Conservation (phyloP, 2,888 invertebrate genomes). For the Epsilonema sp. region DNA sequence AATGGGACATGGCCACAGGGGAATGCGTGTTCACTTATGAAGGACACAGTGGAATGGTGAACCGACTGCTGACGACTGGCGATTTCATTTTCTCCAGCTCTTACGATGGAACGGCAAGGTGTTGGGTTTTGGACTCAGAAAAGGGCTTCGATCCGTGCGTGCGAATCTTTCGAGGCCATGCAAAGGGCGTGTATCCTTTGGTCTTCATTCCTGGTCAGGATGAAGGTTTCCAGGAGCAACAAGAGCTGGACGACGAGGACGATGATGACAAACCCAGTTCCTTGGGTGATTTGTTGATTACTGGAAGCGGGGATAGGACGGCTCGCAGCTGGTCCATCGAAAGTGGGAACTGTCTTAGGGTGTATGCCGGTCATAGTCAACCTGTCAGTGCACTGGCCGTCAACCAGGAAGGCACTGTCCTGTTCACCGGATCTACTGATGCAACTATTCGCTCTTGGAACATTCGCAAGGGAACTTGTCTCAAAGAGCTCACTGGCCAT, state of each 20-base stretch:
- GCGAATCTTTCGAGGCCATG: slow-evolving; percentile 10
- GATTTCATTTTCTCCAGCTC: slow-evolving; percentile 25
- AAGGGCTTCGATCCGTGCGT: slow-evolving; percentile 17
- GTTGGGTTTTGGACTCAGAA: slow-evolving; percentile 36
- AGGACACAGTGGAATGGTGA: slow-evolving; percentile 34
- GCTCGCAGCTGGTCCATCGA: slow-evolving; percentile 23
- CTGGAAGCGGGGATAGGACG: slow-evolving; percentile 34
- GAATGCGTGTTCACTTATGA: slow-evolving; percentile 33
- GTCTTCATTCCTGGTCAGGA: slow-evolving; percentile 34
- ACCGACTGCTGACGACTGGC: slow-evolving; percentile 35
- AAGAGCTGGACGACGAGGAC: slow-evolving; percentile 17
- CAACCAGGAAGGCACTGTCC: slow-evolving; percentile 27
- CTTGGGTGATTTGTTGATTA: slow-evolving; percentile 31
- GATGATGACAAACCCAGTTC: slow-evolving; percentile 14
- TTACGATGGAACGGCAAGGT: slow-evolving; percentile 27
- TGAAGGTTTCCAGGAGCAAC: slow-evolving; percentile 9
- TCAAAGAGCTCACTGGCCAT: neutral
- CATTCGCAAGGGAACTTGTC: slow-evolving; percentile 18
- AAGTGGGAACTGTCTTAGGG: neutral
- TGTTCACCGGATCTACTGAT: slow-evolving; percentile 37
- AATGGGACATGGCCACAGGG: slow-evolving; percentile 36
- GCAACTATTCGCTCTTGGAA: slow-evolving; percentile 34
- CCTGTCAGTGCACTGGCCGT: slow-evolving; percentile 36
- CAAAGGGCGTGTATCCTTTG: slow-evolving; percentile 35
- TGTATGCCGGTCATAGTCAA: slow-evolving; percentile 30